These are phyloP conservation scores for Mallateleia sp. DNA, from an alignment of 2,888 invertebrate genomes.

Conservation along the genomic window DNA sequence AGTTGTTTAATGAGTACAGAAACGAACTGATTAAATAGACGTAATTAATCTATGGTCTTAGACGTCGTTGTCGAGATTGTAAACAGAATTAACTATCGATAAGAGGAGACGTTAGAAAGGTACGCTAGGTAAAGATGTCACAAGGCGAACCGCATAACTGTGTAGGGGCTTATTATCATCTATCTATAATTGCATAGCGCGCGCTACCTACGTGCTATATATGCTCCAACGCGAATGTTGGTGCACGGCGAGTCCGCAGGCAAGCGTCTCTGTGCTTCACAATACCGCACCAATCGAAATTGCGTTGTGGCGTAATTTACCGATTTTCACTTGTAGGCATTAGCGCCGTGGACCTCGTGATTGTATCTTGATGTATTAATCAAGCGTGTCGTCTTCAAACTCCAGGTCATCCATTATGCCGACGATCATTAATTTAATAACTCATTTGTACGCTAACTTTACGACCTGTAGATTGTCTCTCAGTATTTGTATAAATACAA, in stretches of 20 bases:
- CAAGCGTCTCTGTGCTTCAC: slow-evolving; percentile 45
- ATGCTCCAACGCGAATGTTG: slow-evolving; percentile 26
- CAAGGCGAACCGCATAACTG: slow-evolving; percentile 88
- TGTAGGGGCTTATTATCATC: slow-evolving; percentile 82
- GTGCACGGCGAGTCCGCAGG: slow-evolving; percentile 34
- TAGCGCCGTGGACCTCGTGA: slow-evolving; percentile 56
- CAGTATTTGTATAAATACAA: slow-evolving; percentile 8
- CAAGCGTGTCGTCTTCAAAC: slow-evolving; percentile 35
- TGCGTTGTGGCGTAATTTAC: slow-evolving; percentile 55
- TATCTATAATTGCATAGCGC: slow-evolving; percentile 77
- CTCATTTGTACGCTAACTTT: slow-evolving; percentile 32
- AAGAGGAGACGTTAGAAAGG: slow-evolving; percentile 87
- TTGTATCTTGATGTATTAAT: slow-evolving; percentile 67
- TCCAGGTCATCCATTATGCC: slow-evolving; percentile 43
- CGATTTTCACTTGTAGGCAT: slow-evolving; percentile 69
- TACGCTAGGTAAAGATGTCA: slow-evolving; percentile 85
- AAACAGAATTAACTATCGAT: slow-evolving; percentile 66
- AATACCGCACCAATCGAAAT: slow-evolving; percentile 54
- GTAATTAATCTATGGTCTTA: slow-evolving; percentile 44
- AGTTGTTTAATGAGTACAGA: slow-evolving; percentile 52
- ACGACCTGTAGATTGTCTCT: neutral
- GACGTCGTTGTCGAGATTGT: slow-evolving; percentile 50
- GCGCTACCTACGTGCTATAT: slow-evolving; percentile 68
- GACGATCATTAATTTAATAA: slow-evolving; percentile 55
- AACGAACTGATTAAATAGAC: slow-evolving; percentile 45